phyloP scores from a whole-genome alignment of 2,797 vertebrate genomes.

The Hemitrygon akajei region DNA sequence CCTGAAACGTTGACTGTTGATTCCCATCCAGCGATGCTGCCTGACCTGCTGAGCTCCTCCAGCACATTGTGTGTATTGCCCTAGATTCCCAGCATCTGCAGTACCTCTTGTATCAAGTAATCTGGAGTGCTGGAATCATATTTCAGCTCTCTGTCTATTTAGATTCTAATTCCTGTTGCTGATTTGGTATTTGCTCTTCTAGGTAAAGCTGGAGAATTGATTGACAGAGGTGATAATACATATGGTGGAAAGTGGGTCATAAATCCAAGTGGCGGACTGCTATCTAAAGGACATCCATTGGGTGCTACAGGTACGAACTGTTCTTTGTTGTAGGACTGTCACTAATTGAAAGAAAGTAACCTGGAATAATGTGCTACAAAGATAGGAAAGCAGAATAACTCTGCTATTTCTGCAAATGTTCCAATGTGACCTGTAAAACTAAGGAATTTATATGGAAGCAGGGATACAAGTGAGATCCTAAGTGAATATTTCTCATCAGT shows the following conservation, averaged over 20 bases:
- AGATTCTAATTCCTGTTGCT: background rate
- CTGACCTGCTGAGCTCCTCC: too few relatives aligned
- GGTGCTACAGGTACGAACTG: slow-evolving; percentile 84
- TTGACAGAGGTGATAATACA: slow-evolving; percentile 91
- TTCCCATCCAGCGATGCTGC: too few relatives aligned
- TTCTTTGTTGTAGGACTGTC: background rate
- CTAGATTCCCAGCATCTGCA: too few relatives aligned
- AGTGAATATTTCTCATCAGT: too few relatives aligned
- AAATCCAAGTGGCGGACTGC: slow-evolving; percentile 93
- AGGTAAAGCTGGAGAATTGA: slow-evolving; percentile 80
- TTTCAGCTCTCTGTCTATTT: background rate
- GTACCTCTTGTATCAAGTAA: too few relatives aligned
- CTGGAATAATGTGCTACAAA: background rate
- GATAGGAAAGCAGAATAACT: background rate
- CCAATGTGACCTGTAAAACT: background rate
- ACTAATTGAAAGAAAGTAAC: background rate
- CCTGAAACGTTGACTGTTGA: too few relatives aligned
- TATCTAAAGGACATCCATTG: slow-evolving; percentile 93
- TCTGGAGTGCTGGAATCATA: background rate
- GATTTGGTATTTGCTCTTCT: slow-evolving; percentile 39
- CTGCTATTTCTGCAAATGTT: background rate
- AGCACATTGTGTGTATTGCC: too few relatives aligned
- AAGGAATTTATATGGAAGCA: too few relatives aligned
- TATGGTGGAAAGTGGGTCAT: slow-evolving; percentile 93
- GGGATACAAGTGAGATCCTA: too few relatives aligned